phyloP scores from a whole-genome alignment of 2,113 vertebrate species.

The Malurus cyaneus region DNA sequence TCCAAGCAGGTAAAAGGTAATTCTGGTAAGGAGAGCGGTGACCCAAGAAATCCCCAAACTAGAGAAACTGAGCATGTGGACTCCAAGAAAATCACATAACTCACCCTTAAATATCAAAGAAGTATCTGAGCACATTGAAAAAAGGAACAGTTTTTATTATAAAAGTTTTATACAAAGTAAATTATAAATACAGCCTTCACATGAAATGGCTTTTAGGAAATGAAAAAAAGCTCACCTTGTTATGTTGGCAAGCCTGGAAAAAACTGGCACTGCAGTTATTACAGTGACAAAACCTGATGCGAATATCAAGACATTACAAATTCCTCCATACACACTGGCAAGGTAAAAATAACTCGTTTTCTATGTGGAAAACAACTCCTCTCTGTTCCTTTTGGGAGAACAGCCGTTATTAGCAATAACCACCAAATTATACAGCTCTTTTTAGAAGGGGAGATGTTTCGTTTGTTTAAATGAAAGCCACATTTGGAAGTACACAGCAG shows the following conservation, averaged over 20 bases:
- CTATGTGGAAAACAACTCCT: neutral
- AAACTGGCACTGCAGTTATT: neutral
- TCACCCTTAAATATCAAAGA: neutral
- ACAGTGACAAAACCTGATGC: neutral
- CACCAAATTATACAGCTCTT: neutral
- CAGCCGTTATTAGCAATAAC: neutral
- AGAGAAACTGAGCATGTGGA: too few species aligned
- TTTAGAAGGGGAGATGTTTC: neutral
- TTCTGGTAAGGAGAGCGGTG: neutral
- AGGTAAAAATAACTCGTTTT: neutral
- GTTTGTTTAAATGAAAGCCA: neutral
- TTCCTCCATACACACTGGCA: neutral
- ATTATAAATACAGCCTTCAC: neutral
- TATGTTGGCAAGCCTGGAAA: neutral
- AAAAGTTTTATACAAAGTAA: neutral
- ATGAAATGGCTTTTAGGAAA: neutral
- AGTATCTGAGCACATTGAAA: neutral
- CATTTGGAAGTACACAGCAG: neutral
- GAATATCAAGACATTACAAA: neutral
- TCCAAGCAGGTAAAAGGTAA: neutral
- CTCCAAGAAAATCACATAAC: accelerated
- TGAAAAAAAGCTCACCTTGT: neutral
- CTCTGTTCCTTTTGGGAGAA: neutral
- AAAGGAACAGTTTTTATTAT: slow-evolving; percentile 29
- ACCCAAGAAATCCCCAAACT: neutral